Base-by-base conservation (phyloP, 2,888 invertebrate species). In the Sympetrum striolatum region DNA sequence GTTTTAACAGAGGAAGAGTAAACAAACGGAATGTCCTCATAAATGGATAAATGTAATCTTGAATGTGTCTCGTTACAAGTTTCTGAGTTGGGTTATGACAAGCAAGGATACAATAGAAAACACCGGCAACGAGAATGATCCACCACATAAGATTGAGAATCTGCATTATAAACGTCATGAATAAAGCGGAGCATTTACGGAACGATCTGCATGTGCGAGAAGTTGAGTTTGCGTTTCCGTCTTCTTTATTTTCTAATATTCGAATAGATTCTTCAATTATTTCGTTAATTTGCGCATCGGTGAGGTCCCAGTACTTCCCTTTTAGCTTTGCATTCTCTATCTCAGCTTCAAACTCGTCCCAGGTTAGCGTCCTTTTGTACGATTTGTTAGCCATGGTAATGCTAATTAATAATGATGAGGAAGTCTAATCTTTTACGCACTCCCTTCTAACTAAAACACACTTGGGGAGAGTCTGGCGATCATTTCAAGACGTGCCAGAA, bases 31-130 rank as follows among this genome's bases (percentile, higher is more conserved):
- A 94, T 48, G 96, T 93, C 92, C 96, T 96, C 94, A 98, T 95
- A 18, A 96, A 96, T 15, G 98, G 98, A 94, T 98, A 97, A 92
- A 98, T 97, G 92, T 96, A 96, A 91, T 96, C 96, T 93, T 98
- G 97, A 39, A 97, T 94, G 94, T 97, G 96, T 93, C 97, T 95
- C 92, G 96, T 94, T 92, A 97, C 94, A 92, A 96, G 95, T 93
- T 95, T 96, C 91, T 96, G 96, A 18, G 96, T 95, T 37, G 95
- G 95, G 93, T 96, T 96, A 92, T 95, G 96, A 92, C 96, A 95
- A 92, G 95, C 94, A 86, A 95, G 92, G 91, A 94, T 91, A 92
- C 94, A 92, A 92, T 94, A 94, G 90, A 95, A 93, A 90, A 94
- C 92, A 90, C 95, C 92, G 53, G 94, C 93, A 39, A 93, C 90